These are phyloP conservation scores for Megalops atlanticus DNA, from an alignment of 2,113 vertebrate species.

Conservation along the genomic window DNA sequence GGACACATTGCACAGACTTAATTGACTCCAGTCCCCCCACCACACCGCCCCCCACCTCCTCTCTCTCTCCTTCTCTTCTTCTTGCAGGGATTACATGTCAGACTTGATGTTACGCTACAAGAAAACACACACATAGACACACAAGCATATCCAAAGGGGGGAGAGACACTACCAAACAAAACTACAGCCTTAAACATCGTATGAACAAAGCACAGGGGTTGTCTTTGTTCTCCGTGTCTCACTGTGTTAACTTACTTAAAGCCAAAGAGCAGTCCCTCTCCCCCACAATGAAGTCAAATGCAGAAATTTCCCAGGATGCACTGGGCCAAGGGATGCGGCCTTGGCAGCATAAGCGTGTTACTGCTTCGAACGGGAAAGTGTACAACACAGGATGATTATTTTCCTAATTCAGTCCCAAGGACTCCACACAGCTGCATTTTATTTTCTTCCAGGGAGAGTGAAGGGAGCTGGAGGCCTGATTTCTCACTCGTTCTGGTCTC, in stretches of 20 bases:
- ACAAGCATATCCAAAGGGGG: slow-evolving; percentile 40
- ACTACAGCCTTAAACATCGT: slow-evolving; percentile 4
- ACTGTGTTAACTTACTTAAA: not conserved
- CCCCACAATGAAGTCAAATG: slow-evolving; percentile 6
- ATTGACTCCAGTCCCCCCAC: slow-evolving; percentile 46
- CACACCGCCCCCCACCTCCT: slow-evolving; percentile 24
- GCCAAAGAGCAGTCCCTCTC: not conserved
- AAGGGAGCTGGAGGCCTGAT: not conserved
- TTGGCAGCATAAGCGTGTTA: slow-evolving; percentile 48
- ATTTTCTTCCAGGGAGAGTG: slow-evolving; percentile 54
- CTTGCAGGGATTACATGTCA: too few species aligned
- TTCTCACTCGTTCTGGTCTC: not conserved
- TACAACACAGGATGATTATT: slow-evolving; percentile 65
- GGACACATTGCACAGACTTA: slow-evolving; percentile 43
- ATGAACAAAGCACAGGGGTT: slow-evolving; percentile 15
- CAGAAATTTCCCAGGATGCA: slow-evolving; percentile 48
- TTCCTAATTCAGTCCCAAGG: slow-evolving; percentile 57
- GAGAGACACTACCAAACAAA: slow-evolving; percentile 11
- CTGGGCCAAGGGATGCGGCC: slow-evolving; percentile 42
- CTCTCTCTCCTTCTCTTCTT: slow-evolving; percentile 14
- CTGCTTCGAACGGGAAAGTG: slow-evolving; percentile 56
- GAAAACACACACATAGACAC: slow-evolving; percentile 34
- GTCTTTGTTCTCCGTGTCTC: too few species aligned
- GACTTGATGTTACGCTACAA: not conserved
- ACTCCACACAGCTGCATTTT: slow-evolving; percentile 64